Percentiles rank a stretch among this genome's conserved stretches.
These are phyloP conservation scores for Echinops telfairi DNA, from an alignment of 2,113 vertebrate genomes.

Conservation along the genomic window DNA sequence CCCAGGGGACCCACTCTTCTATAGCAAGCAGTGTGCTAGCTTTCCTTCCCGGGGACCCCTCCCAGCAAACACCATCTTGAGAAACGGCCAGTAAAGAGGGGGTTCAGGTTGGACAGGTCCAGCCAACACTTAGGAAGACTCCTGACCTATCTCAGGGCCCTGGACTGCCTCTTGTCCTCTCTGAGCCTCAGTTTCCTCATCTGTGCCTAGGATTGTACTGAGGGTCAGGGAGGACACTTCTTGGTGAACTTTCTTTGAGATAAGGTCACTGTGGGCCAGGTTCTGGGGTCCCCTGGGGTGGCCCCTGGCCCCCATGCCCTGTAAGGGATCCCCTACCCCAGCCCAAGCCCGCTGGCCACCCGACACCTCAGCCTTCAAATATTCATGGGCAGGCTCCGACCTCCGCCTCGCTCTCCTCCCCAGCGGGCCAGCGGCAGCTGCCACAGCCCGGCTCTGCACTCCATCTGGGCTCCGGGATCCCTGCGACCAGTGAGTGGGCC, in stretches of 20 bases:
- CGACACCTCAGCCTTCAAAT: constrained; percentile 70
- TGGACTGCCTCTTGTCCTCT: background rate
- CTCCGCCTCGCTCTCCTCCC: background rate
- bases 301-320: accelerated
- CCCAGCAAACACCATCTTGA: background rate
- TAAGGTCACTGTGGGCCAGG: background rate
- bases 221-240: too few relatives aligned
- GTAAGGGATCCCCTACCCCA: constrained; percentile 59
- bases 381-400: constrained; percentile 57
- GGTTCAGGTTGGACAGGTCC: accelerated
- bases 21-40: accelerated
- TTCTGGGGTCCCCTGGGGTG: background rate
- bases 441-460: background rate
- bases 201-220: too few relatives aligned
- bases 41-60: background rate
- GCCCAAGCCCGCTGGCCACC: constrained; percentile 57
- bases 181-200: background rate
- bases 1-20: accelerated
- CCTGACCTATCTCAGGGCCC: too few relatives aligned
- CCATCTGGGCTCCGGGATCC: too few relatives aligned
- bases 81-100: too few relatives aligned
- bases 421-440: background rate
- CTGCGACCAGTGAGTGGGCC: too few relatives aligned
- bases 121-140: background rate
- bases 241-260: background rate